Evolutionary conservation across 2,797 vertebrate species (phyloP).

Genomic region (Intellagama lesueurii): DNA sequence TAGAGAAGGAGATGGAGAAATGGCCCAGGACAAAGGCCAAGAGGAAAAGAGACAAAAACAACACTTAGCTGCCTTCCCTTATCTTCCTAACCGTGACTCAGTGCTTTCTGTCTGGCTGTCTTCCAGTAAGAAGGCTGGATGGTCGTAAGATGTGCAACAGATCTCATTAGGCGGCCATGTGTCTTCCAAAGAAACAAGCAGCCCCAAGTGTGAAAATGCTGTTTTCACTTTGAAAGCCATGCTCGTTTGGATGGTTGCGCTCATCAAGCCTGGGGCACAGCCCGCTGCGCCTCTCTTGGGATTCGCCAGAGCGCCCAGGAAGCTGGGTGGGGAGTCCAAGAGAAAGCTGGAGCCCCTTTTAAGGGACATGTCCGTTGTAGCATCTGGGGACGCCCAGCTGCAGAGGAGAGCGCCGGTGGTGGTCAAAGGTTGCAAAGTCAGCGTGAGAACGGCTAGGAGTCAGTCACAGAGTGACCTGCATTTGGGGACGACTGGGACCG

Average conservation of each 20-base stretch:
- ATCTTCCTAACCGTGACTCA: background rate
- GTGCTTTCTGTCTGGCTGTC: background rate
- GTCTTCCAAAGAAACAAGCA: background rate
- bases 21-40: no score
- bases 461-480: background rate
- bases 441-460: background rate
- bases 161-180: background rate
- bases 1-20: no score
- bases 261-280: background rate
- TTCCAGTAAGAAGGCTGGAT: background rate
- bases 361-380: background rate
- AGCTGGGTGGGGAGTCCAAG: background rate
- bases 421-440: background rate
- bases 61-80: background rate
- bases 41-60: no score
- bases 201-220: background rate
- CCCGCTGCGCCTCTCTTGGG: background rate
- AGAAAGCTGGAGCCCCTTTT: background rate
- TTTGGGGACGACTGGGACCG: background rate
- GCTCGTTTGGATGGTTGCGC: background rate
- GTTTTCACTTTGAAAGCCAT: background rate
- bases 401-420: background rate
- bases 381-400: background rate
- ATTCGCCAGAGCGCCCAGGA: background rate
- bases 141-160: background rate